These are phyloP conservation scores for Chinchilla lanigera DNA, from an alignment of 2,113 vertebrate genomes.

Conservation along the genomic window DNA sequence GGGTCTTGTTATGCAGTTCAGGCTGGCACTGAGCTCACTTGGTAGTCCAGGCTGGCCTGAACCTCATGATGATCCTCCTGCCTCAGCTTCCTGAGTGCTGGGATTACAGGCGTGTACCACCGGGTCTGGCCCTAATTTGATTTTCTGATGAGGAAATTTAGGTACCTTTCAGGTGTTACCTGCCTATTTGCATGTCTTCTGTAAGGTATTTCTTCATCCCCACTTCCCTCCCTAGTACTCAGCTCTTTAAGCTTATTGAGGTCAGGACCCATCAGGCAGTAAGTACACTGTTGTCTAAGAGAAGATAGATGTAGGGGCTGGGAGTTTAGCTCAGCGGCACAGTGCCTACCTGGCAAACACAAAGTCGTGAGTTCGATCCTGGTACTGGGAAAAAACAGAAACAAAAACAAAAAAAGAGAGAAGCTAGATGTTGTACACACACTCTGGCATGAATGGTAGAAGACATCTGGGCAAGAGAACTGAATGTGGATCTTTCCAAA, in stretches of 20 bases:
- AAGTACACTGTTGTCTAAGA: not conserved
- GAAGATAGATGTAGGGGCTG: not conserved
- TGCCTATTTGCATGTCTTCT: not conserved
- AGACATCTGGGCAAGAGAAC: not conserved
- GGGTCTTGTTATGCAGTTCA: too few relatives aligned
- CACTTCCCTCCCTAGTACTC: not conserved
- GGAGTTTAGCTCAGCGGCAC: too few relatives aligned
- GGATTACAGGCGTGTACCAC: not conserved
- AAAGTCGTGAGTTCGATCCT: too few relatives aligned
- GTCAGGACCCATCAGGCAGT: not conserved
- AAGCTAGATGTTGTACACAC: not conserved
- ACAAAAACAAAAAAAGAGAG: too few relatives aligned
- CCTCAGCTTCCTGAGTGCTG: not conserved
- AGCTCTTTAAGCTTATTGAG: not conserved
- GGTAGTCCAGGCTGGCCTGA: too few relatives aligned
- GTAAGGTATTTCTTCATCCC: not conserved
- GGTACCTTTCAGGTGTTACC: not conserved
- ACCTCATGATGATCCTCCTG: too few relatives aligned
- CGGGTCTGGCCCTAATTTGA: not conserved
- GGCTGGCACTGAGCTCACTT: too few relatives aligned
- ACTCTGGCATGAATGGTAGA: not conserved
- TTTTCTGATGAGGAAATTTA: not conserved
- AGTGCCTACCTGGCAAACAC: too few relatives aligned
- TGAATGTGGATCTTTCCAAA: conserved; percentile 17
- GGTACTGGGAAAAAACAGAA: too few relatives aligned